Percentiles rank a stretch among this genome's conserved stretches.
Evolutionary conservation across 2,113 vertebrate genomes (phyloP).

Genomic region (Caloenas nicobarica): DNA sequence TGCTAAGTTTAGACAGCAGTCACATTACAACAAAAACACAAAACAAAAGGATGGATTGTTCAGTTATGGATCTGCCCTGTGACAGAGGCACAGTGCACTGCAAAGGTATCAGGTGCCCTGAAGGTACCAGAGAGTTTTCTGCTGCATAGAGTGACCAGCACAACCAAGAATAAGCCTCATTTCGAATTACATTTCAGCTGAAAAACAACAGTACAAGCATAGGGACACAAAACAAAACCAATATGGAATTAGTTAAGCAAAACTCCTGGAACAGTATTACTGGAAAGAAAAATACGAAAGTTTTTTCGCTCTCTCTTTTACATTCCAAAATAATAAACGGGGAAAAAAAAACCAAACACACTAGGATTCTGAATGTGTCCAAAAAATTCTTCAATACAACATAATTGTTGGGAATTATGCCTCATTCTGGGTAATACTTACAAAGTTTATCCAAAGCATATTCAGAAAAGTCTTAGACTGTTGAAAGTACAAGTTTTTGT

Average conservation of each 20-base stretch:
- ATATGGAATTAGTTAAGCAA: background rate
- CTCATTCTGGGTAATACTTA: background rate
- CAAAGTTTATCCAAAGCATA: background rate
- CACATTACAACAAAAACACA: slow-evolving; percentile 29
- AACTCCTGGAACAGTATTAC: background rate
- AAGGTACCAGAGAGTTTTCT: background rate
- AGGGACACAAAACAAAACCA: background rate
- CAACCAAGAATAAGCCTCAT: background rate
- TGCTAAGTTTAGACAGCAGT: slow-evolving; percentile 55
- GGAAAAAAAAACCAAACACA: background rate
- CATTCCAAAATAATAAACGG: background rate
- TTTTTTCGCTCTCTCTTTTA: background rate
- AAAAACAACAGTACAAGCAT: background rate
- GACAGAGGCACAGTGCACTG: background rate
- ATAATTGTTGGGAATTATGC: background rate
- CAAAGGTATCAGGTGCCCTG: background rate
- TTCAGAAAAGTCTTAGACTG: background rate
- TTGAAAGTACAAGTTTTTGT: background rate
- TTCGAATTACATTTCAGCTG: background rate
- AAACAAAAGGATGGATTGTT: slow-evolving; percentile 4
- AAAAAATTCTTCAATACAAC: background rate
- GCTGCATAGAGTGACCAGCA: background rate
- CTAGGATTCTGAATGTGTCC: background rate
- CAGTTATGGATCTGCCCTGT: background rate
- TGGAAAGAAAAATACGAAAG: background rate